Evolutionary conservation across 1,140 invertebrate genomes (phyloP).

Genomic region (Coenobita brevimanus): DNA sequence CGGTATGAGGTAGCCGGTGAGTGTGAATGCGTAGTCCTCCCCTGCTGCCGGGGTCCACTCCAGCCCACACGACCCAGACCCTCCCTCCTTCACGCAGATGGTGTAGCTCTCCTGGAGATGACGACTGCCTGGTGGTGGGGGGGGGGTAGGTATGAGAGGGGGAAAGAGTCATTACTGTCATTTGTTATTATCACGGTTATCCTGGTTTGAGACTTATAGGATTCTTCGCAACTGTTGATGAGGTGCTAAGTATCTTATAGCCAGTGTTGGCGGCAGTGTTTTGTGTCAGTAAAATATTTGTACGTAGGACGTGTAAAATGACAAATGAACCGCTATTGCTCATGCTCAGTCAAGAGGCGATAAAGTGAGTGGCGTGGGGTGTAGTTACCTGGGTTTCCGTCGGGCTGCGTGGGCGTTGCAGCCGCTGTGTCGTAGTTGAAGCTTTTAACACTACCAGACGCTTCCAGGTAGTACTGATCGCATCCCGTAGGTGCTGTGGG

Average conservation of each 20-base stretch:
- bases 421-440: slow-evolving; percentile 31
- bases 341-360: not conserved
- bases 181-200: no score
- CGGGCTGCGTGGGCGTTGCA: not conserved
- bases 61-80: slow-evolving; percentile 1
- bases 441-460: not conserved
- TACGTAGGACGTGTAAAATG: not conserved
- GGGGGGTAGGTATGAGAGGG: not conserved
- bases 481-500: slow-evolving; percentile 21
- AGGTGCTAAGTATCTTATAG: no score
- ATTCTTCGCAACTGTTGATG: no score
- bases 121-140: not conserved
- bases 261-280: no score
- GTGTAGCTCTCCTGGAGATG: slow-evolving; percentile 42
- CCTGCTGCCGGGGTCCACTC: slow-evolving; percentile 14
- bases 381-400: not conserved
- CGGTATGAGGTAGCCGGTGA: not conserved
- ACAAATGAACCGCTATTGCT: not conserved
- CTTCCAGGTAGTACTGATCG: not conserved
- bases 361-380: not conserved
- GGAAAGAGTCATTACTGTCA: not conserved
- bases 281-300: no score
- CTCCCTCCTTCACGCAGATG: slow-evolving; percentile 19
- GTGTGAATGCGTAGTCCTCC: slow-evolving; percentile 12
- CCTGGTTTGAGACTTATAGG: no score